These are phyloP conservation scores for Mellilla xanthometata DNA, from an alignment of 2,888 invertebrate species.

Conservation along the genomic window DNA sequence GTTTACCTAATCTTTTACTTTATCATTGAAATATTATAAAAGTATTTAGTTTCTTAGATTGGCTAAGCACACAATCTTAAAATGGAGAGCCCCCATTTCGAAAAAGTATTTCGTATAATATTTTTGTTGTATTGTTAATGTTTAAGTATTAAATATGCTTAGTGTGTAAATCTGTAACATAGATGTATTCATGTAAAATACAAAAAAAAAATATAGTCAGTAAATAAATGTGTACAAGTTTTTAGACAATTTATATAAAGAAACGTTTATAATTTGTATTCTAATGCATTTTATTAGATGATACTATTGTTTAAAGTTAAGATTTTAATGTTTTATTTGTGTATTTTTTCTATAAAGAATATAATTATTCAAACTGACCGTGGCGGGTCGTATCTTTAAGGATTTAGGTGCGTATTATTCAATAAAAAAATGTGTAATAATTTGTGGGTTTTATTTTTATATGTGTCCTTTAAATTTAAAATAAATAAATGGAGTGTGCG, in stretches of 20 bases:
- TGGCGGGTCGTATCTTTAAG: slow-evolving; percentile 30
- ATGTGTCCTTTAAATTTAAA: background rate
- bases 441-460: slow-evolving; percentile 11
- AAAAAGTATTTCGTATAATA: slow-evolving; percentile 49
- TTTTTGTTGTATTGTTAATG: slow-evolving; percentile 10
- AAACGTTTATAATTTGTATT: slow-evolving; percentile 16
- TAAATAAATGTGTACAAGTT: slow-evolving; percentile 24
- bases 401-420: slow-evolving; percentile 28
- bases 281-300: slow-evolving; percentile 25
- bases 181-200: slow-evolving; percentile 10
- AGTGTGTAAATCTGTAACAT: slow-evolving; percentile 16
- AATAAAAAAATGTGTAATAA: slow-evolving; percentile 26
- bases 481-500: background rate
- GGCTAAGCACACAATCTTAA: slow-evolving; percentile 52
- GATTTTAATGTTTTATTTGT: slow-evolving; percentile 14
- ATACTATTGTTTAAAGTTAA: slow-evolving; percentile 21
- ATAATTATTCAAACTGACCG: background rate
- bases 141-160: slow-evolving; percentile 20
- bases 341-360: slow-evolving; percentile 25
- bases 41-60: slow-evolving; percentile 16
- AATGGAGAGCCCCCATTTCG: slow-evolving; percentile 78
- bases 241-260: slow-evolving; percentile 31
- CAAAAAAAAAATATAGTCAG: slow-evolving; percentile 10
- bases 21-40: slow-evolving; percentile 43
- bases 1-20: slow-evolving; percentile 58